Base-by-base conservation (phyloP, 2,888 invertebrate species). In the Acanthosepion esculentum region DNA sequence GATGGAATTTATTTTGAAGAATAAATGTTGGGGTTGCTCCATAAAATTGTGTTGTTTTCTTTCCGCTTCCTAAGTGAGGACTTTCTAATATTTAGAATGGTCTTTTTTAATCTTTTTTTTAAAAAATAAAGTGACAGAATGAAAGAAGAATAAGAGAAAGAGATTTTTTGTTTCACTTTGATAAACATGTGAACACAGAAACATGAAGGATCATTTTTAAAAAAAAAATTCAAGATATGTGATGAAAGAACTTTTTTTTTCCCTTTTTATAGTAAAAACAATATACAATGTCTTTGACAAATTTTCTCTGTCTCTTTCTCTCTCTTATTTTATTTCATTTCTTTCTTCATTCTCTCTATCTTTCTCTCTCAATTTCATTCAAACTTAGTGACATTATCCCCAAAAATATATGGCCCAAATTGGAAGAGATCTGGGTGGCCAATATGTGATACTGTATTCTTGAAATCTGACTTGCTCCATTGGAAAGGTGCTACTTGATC, bases 371-470 rank as follows among this genome's bases (percentile, higher is more conserved):
- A 18, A 15, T 8, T 10, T 93, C 92, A 48, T n/a, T 48, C 48
- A 93, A 93, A 93, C 23, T n/a, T 48, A 4, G n/a, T 50, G 93
- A 93, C 93, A 48, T 93, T 26, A 93, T 93, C 93, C 6, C 93
- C 93, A 95, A 96, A 97, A 29, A 95, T 78, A 55, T 96, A 95
- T 15, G 98, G 98, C 78, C 98, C 97, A 97, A 98, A 99, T 94
- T 98, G 98, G 98, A 98, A 99, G 94, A 98, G 97, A 96, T 98
- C 98, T 0, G 99, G 98, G 23, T 98, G 98, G 6, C 98, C 98
- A 95, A 98, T 97, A 96, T 98, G 99, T 0, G 98, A 98, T 48
- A 98, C 96, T 94, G 97, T 96, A 95, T 98, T 97, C 7, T 98
- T 98, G 96, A 98, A 98, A 95, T 98, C 98, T 95, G 98, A 98